Evolutionary conservation across 2,797 vertebrate genomes (phyloP), one percentile per base, ranked within the genome.

Genomic region (Gambelia wislizenii): DNA sequence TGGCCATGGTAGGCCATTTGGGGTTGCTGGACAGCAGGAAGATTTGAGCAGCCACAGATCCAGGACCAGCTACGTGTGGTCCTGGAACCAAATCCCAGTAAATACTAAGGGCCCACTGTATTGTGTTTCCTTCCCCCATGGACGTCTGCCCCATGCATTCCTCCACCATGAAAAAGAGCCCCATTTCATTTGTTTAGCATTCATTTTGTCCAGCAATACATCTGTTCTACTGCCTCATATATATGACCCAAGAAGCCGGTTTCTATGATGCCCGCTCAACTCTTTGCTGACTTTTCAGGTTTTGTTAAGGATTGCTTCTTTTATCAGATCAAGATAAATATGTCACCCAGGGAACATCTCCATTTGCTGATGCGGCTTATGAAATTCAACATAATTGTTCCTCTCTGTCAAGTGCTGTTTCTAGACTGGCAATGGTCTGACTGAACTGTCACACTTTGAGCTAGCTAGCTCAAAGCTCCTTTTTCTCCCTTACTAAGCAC

Each of bases 261-360:
- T 12, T 25, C 33, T 49, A 52, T 22, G 44, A 70, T 36, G 30
- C 25, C 4, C 1, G 27, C 16, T 10, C 3, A 36, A 67, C 6
- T 13, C 42, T 44, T 67, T 67, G 81, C 59, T 47, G 47, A 84
- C 4, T 70, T 54, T 54, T 39, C 82, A 69, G 20, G n/a, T 72
- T 72, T 27, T 25, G 7, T 84, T 36, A 39, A 84, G 67, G 33
- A n/a, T 14, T 84, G 67, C 33, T 36, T 54, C 33, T 72, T 54
- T 72, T 54, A 36, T 36, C 67, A 54, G 83, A 72, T 52, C 47
- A 84, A 72, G 83, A 84, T 84, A 84, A 84, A 72, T 52, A 22
- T 52, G 83, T 70, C 67, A 84, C 22, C 44, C 20, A 36, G 3
- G 30, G 47, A 84, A 84, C 67, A 52, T 52, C n/a, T 84, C 47